Conservation (phyloP, 2,797 vertebrate species). For the Anguilla anguilla region DNA sequence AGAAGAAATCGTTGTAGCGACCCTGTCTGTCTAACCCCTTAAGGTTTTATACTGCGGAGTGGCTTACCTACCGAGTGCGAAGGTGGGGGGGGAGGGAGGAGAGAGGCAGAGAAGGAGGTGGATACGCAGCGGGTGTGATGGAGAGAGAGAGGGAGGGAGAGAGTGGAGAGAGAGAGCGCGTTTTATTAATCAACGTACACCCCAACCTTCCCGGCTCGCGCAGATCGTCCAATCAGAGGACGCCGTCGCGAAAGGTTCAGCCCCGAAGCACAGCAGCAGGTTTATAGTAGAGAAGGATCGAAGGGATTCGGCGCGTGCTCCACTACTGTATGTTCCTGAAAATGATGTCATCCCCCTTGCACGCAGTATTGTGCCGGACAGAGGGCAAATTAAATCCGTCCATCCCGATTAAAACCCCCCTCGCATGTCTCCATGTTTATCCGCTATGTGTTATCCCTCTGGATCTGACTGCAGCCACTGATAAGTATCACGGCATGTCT, state of each 20-base stretch:
- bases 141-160: neutral
- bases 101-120: slow-evolving; percentile 17
- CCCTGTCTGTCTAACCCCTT: slow-evolving; percentile 37
- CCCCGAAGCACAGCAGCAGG: slow-evolving; percentile 41
- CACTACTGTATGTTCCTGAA: slow-evolving; percentile 55
- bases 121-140: slow-evolving; percentile 21
- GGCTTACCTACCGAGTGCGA: slow-evolving; percentile 58
- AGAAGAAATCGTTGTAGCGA: slow-evolving; percentile 12
- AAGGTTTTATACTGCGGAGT: slow-evolving; percentile 58
- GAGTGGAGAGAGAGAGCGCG: neutral
- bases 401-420: slow-evolving; percentile 65
- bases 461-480: slow-evolving; percentile 49
- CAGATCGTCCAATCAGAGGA: slow-evolving; percentile 58
- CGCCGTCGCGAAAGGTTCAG: slow-evolving; percentile 48
- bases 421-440: slow-evolving; percentile 47
- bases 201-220: slow-evolving; percentile 13
- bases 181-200: slow-evolving; percentile 23
- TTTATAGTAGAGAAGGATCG: slow-evolving; percentile 36
- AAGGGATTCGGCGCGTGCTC: slow-evolving; percentile 43
- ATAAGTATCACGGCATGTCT: slow-evolving; percentile 32
- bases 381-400: slow-evolving; percentile 62
- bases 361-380: slow-evolving; percentile 68
- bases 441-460: slow-evolving; percentile 63
- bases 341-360: slow-evolving; percentile 74
- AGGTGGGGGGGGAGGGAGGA: slow-evolving; percentile 26